Base-by-base conservation (phyloP, 2,113 vertebrate species). In the Neodontobutis hainanensis region DNA sequence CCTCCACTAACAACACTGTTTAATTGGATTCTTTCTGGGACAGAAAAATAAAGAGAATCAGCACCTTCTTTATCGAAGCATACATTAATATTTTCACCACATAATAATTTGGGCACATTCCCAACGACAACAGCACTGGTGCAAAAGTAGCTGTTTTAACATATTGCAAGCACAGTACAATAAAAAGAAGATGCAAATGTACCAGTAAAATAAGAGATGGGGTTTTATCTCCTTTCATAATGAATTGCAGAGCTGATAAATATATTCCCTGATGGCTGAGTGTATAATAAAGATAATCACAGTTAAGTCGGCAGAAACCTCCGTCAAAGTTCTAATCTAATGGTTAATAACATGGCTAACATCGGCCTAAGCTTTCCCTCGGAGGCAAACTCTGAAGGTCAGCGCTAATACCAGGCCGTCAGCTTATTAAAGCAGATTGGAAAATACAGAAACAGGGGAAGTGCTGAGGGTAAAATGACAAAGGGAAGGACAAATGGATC, bases 341-440 rank as follows among this genome's bases (percentile, higher is more conserved):
- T 88, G 76, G 87, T 82, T 88, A 86, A 86, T 85, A 84, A 86
- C 76, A 77, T 57, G 57, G 78, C 68, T 73, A 80, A 81, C 80
- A 85, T 77, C 58, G 62, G 60, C 63, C 65, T 63, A 61, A 87
- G 82, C 73, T 77, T 65, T 82, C 70, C 83, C 78, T 51, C 9
- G 70, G 82, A 73, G 78, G 70, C 65, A 61, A 75, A 76, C 68
- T 80, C 47, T 72, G 87, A 88, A 90, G 88, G 88, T 90, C 87
- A 86, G 59, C 1, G 62, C 75, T 87, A 82, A 88, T 83, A 76
- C 75, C 61, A 63, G 61, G 49, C 58, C 2, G 16, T 63, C 79
- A 42, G 63, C 82, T 83, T 85, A 81, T 85, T 67, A 80, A 82
- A 76, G 73, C 52, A 69, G 68, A 76, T 40, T 50, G 42, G 38